Evolutionary conservation across 1,140 invertebrate genomes (phyloP), one percentile per base, ranked within the genome.

Genomic region (Aphaenogaster rudis): DNA sequence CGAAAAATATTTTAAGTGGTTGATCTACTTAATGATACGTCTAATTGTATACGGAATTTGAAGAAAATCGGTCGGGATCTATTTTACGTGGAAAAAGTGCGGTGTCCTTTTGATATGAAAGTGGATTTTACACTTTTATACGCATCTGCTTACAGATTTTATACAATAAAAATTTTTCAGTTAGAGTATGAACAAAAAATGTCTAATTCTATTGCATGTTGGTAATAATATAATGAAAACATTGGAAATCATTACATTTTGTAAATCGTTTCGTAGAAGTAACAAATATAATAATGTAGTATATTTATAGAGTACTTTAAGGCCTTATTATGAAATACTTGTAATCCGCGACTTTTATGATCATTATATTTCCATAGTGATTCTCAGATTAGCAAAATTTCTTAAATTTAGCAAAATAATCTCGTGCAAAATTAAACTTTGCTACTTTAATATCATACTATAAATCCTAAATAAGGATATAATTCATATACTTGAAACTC

Each of bases 281-380:
- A 64, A 64, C 78, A 77, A 48, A 57, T 85, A 39, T 39, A 59
- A 21, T 45, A 57, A 77, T 45, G 17, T 13, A 72, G 13, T 33
- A 61, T 15, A 63, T 52, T 39, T 17, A 28, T 28, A 28, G 28
- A 28, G 28, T 13, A 57, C 17, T 57, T 6, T 57, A 57, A 57
- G 3, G 3, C 17, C 17, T 57, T 21, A 17, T n/a, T 57, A 57
- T 57, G 52, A 54, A 57, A 57, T n/a, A 57, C 42, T 57, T 57
- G 54, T 57, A 57, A 54, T 17, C 15, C 11, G 11, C 17, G 11
- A 28, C 15, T 4, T 28, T 28, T 28, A 28, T 28, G 28, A 28
- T 28, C 28, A 15, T 45, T 8, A 61, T 64, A 11, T 21, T 13
- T 52, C 5, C 17, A 79, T 66, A 36, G 8, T 2, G 0, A 45